Conservation (phyloP, 2,797 vertebrate genomes). For the Silurus aristotelis region DNA sequence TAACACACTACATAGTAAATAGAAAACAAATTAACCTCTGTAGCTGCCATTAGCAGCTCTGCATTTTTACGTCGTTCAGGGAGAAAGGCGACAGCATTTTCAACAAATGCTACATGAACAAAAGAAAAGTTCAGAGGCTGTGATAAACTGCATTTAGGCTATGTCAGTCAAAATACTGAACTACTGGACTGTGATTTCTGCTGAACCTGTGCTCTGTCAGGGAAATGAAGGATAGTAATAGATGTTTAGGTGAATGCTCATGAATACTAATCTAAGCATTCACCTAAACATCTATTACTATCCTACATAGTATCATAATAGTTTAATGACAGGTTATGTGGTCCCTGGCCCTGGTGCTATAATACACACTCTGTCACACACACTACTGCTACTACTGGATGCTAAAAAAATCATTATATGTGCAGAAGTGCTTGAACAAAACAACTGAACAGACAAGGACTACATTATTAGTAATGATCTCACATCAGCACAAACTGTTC, state of each 20-base stretch:
- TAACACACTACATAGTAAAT: conserved; percentile 4
- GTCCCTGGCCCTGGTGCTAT: background rate
- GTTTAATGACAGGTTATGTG: background rate
- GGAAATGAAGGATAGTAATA: no score
- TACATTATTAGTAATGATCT: background rate
- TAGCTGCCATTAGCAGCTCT: conserved; percentile 32
- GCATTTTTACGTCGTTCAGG: conserved; percentile 23
- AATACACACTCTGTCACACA: no score
- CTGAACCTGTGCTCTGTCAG: background rate
- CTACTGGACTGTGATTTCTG: conserved; percentile 1
- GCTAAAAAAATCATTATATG: background rate
- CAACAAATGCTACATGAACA: conserved; percentile 4
- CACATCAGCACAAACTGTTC: background rate
- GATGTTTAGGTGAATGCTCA: no score
- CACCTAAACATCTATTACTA: background rate
- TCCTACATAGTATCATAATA: background rate
- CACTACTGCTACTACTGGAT: background rate
- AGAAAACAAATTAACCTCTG: conserved; percentile 28
- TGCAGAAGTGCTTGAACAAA: no score
- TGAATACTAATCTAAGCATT: background rate
- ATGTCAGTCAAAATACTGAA: background rate
- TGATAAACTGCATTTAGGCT: background rate
- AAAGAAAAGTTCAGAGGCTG: background rate
- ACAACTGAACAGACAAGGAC: background rate
- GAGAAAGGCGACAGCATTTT: conserved; percentile 14